A percentile compares a stretch with the other conserved stretches of the same genome.
Conservation (phyloP, 2,113 vertebrate genomes). For the Pollimyrus isidori region DNA sequence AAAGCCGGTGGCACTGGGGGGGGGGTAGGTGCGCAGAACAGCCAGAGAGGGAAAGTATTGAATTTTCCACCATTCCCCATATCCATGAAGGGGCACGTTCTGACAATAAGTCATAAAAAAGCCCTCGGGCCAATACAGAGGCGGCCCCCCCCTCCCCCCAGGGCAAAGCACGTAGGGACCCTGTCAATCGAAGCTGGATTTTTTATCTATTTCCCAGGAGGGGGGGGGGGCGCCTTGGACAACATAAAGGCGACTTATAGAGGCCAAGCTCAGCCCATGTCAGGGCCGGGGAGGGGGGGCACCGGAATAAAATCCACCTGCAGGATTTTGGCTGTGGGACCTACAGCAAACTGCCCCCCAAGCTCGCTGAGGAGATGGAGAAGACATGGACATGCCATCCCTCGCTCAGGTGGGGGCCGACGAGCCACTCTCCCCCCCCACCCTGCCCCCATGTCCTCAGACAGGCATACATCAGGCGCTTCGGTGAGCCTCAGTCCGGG, state of each 20-base stretch:
- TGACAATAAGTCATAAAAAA: conserved; percentile 11
- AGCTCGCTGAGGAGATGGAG: neutral
- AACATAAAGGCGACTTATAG: conserved; percentile 14
- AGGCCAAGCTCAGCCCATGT: neutral
- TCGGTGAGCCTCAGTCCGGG: neutral
- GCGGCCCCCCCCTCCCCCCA: neutral
- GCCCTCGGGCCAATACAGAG: neutral
- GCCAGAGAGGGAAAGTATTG: neutral
- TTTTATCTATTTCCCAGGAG: neutral
- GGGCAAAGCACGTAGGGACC: neutral
- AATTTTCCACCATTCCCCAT: neutral
- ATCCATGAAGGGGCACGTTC: neutral
- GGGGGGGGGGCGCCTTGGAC: neutral
- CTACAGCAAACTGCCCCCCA: neutral
- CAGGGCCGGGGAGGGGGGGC: neutral
- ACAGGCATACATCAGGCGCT: conserved; percentile 2
- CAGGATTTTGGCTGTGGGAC: neutral
- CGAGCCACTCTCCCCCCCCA: neutral
- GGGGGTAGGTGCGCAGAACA: neutral
- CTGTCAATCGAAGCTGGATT: neutral
- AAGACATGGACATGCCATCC: neutral
- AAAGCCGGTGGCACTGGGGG: neutral
- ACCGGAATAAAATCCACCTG: neutral
- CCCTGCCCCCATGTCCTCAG: neutral
- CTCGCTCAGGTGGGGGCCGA: conserved; percentile 10